A percentile compares a stretch with the other conserved stretches of the same genome.
Evolutionary conservation across 2,797 vertebrate genomes (phyloP).

Genomic region (Ceryle rudis): DNA sequence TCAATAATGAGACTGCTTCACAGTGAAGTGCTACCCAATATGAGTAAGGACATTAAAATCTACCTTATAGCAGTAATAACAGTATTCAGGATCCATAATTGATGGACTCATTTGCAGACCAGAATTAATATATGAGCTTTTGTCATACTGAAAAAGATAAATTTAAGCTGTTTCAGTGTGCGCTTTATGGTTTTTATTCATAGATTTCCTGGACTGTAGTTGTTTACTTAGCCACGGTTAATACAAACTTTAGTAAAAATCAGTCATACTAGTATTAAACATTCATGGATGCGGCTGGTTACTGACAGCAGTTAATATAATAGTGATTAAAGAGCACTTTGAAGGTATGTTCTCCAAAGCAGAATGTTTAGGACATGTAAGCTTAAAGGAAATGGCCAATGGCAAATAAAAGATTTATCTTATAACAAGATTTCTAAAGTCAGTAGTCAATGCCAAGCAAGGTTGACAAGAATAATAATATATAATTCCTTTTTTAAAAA

Average conservation of each 20-base stretch:
- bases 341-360: constrained; percentile 7
- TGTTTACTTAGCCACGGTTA: neutral
- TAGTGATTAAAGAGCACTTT: constrained; percentile 42
- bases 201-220: neutral
- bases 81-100: neutral
- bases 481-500: constrained; percentile 6
- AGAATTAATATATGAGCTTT: neutral
- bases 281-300: neutral
- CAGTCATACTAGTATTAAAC: constrained; percentile 15
- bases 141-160: neutral
- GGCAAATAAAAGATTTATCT: constrained; percentile 50
- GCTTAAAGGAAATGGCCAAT: constrained; percentile 34
- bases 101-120: constrained; percentile 10
- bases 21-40: neutral
- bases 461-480: constrained; percentile 50
- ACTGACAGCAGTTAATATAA: constrained; percentile 1
- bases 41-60: constrained; percentile 18
- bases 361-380: constrained; percentile 25
- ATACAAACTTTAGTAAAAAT: neutral
- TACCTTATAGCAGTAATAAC: constrained; percentile 10
- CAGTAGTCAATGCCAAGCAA: constrained; percentile 39
- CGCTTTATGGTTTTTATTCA: neutral
- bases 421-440: constrained; percentile 35
- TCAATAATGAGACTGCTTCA: constrained; percentile 1
- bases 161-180: neutral